Evolutionary conservation across 2,113 vertebrate species (phyloP).

Genomic region (Miniopterus natalensis): DNA sequence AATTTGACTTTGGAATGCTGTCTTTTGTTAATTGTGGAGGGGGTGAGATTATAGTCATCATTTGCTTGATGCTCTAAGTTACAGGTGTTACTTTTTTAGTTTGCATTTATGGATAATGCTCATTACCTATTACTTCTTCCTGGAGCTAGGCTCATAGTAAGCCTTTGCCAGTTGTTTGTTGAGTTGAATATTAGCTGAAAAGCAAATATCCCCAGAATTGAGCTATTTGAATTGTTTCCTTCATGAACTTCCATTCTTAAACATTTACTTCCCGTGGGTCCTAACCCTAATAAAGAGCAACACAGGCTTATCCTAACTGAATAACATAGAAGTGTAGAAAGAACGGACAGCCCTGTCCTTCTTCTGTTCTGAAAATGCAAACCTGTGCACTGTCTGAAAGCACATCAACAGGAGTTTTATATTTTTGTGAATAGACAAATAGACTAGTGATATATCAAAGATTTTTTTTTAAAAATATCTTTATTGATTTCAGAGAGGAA

Average conservation of each 20-base stretch:
- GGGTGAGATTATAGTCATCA: background rate
- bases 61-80: background rate
- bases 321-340: background rate
- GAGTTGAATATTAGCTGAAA: constrained; percentile 48
- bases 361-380: background rate
- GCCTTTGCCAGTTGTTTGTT: background rate
- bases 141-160: background rate
- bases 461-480: background rate
- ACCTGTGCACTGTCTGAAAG: background rate
- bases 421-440: constrained; percentile 22
- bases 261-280: background rate
- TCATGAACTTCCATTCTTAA: constrained; percentile 1
- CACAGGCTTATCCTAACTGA: background rate
- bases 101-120: background rate
- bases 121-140: background rate
- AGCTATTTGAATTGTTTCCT: constrained; percentile 35
- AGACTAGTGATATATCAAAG: background rate
- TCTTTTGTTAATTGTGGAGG: constrained; percentile 16
- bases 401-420: background rate
- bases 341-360: background rate
- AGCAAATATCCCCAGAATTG: constrained; percentile 9
- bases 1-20: constrained; percentile 20
- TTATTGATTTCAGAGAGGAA: no score
- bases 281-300: background rate
- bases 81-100: background rate